Base-by-base conservation (phyloP, 1,140 invertebrate genomes). In the Geopemphigus sp. region DNA sequence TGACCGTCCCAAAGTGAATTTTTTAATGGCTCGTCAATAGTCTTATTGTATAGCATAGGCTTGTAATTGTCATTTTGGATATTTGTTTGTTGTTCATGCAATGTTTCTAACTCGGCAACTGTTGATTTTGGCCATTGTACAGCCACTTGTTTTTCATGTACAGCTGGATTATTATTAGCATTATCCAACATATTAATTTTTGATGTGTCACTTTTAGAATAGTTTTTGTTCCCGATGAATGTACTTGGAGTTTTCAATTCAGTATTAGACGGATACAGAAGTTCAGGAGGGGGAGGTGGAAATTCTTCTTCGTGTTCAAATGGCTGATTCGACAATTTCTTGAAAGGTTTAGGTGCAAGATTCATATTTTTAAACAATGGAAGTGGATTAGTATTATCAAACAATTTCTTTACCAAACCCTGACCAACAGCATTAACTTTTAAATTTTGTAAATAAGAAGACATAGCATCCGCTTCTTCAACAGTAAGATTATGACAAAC, bases 401-500 rank as follows among this genome's bases (percentile, higher is more conserved):
- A 32, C 10, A 82, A 85, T 83, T 88, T 88, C 10, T 82, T 84
- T 24, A 88, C 86, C 84, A 84, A 86, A 72, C 87, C 88, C 84
- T 88, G 87, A 32, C 88, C 88, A 22, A 86, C 83, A 24, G 83
- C 88, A 82, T 87, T 87, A 54, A 85, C 85, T 81, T 87, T 89
- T 70, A 89, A 85, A 82, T 88, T 88, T 24, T 88, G 85, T 14
- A 89, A 83, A 83, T 88, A 89, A 29, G 85, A 84, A 76, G 87
- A 83, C 83, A 88, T 87, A 83, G 90, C 87, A 39, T 87, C 85
- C 64, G 88, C 86, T 85, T 92, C 91, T 56, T 88, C 85, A 73
- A 90, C 88, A 3, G 88, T 89, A 14, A 92, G 86, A 81, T 89
- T 87, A 83, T 92, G 89, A 82, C 88, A 89, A 6, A 87, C 87